Evolutionary conservation across 2,113 vertebrate species (phyloP), one percentile per base, ranked within the genome.

Genomic region (Microcebus lehilahytsara): DNA sequence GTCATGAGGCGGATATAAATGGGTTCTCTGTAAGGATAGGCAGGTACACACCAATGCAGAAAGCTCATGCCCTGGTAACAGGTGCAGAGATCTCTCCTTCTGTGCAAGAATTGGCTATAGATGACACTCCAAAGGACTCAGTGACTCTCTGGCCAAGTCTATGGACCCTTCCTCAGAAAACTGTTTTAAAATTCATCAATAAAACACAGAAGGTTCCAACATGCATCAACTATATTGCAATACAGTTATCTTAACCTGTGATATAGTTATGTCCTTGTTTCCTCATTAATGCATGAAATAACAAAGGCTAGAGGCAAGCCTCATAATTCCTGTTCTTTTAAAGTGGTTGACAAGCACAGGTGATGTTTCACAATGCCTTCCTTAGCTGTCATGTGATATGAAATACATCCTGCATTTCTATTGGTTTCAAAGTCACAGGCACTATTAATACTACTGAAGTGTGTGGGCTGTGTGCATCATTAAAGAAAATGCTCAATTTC

Each of bases 21-120:
- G 3, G 53, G 64, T 14, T n/a, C 72, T 62, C 46, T 46, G 4
- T 8, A 14, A 87, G 62, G 81, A 87, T 16, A 56, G 22, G 37
- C 4, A 53, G 51, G 71, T 17, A 13, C 34, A 23, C 37, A 85
- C 64, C 62, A 46, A 19, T 20, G 77, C n/a, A n/a, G 3, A 32
- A 37, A 3, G 0, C 9, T n/a, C 16, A 1, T 0, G 3, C 14
- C 66, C 37, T 1, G 4, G 46, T 37, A 58, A 16, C 32, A 32
- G 16, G 34, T 32, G 27, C 1, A 6, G 9, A 58, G 25, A 5
- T 32, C 69, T 69, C 53, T 37, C 20, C 81, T 13, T 72, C 42
- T 27, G 1, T 5, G 5, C 27, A 51, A 37, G 37, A 25, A 32
- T 5, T 40, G 12, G 42, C 1, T 40, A 58, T 12, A 10, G 37